Evolutionary conservation across 2,113 vertebrate species (phyloP).

Genomic region (Oryzias curvinotus): DNA sequence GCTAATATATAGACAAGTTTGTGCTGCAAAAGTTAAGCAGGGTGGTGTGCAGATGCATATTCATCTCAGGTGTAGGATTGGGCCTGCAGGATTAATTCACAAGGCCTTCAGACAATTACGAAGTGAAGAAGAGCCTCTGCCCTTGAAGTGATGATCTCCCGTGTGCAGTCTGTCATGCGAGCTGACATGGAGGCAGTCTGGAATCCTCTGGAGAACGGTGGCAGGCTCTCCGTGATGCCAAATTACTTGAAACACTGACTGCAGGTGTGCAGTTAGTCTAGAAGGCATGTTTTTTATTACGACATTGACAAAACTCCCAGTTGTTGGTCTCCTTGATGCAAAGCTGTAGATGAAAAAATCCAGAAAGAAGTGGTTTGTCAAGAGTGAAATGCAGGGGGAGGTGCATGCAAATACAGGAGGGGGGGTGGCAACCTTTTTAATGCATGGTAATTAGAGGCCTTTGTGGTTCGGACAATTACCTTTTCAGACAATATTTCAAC

Average conservation of each 20-base stretch:
- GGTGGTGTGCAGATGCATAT: not conserved
- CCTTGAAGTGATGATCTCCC: too few relatives aligned
- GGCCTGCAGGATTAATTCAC: not conserved
- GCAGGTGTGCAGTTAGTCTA: not conserved
- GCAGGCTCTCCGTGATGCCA: not conserved
- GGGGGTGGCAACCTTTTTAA: conserved; percentile 37
- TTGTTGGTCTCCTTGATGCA: too few relatives aligned
- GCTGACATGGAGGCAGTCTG: too few relatives aligned
- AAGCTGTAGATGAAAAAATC: too few relatives aligned
- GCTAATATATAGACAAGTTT: not conserved
- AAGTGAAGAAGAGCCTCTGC: too few relatives aligned
- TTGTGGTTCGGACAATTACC: conserved; percentile 44
- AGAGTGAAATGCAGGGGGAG: conserved; percentile 33
- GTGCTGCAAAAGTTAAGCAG: too few relatives aligned
- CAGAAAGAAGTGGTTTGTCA: not conserved
- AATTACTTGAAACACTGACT: not conserved
- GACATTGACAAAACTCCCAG: too few relatives aligned
- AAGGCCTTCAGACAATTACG: not conserved
- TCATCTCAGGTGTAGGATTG: not conserved
- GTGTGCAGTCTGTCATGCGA: too few relatives aligned
- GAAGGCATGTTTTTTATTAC: too few relatives aligned
- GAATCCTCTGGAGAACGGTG: not conserved
- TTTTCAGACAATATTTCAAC: conserved; percentile 41
- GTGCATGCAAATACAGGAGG: conserved; percentile 59
- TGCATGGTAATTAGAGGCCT: conserved; percentile 57